Evolutionary conservation across 2,113 vertebrate genomes (phyloP), one percentile per base, ranked within the genome.

Genomic region (Hippocampus barbouri): DNA sequence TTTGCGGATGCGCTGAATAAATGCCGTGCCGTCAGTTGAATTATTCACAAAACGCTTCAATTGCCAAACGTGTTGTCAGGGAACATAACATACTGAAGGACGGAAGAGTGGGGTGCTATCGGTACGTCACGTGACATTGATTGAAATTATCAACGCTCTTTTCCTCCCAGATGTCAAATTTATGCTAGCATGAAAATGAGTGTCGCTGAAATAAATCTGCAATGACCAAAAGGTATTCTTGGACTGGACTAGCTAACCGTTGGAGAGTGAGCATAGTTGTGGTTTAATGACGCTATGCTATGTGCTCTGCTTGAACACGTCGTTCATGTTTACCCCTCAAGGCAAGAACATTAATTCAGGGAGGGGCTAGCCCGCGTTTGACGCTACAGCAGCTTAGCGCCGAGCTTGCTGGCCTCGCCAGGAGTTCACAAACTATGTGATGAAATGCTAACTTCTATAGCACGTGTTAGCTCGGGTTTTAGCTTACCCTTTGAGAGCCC

Each of bases 21-120:
- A 61, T 61, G 15, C 27, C 5, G 5, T 30, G 59, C 49, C 6
- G 69, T 83, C 68, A 70, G 73, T 78, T 73, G 76, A 83, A 79
- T 86, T 75, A 83, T 86, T 88, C 72, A 84, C 59, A 30, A 54
- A 69, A 64, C 73, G 76, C 79, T 79, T 54, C 8, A 1, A 20
- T 79, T 77, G 65, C 30, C 64, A 78, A 76, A 79, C 72, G 83
- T 83, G 73, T 83, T 77, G 51, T 76, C 70, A 61, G 66, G 16
- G 66, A 74, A 53, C 61, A 27, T 70, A 78, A 56, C 61, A 27
- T 69, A 38, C 34, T 38, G 5, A 6, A 38, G 34, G 34, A 38
- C 34, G 34, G 34, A 38, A 38, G 34, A 38, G 34, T 5, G 6
- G 34, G 34, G 34, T 38, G 34, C 6, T 38, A 38, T 38, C 34